Conservation (phyloP, 2,797 vertebrate species). For the Gambusia yucatana region DNA sequence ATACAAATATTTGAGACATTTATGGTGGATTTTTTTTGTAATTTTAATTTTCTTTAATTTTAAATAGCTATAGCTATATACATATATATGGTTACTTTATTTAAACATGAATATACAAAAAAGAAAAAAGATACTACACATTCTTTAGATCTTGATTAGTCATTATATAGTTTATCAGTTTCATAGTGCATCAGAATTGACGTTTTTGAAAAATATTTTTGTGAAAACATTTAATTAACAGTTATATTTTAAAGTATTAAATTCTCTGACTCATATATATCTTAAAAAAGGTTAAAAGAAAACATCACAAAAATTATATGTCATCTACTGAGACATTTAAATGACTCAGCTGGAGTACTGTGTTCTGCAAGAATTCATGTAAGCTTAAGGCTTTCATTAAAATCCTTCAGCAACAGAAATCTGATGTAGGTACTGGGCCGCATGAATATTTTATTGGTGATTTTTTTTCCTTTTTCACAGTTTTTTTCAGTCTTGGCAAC, state of each 20-base stretch:
- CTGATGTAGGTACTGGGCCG: conserved; percentile 28
- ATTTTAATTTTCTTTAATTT: neutral
- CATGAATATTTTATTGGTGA: conserved; percentile 33
- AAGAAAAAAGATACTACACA: neutral
- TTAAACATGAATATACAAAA: neutral
- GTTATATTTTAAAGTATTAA: neutral
- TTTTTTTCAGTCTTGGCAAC: conserved; percentile 35
- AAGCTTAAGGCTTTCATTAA: conserved; percentile 22
- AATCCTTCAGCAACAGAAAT: conserved; percentile 23
- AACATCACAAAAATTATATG: neutral
- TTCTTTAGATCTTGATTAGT: neutral
- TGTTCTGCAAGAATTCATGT: conserved; percentile 24
- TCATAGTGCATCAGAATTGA: neutral
- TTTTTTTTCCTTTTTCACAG: conserved; percentile 15
- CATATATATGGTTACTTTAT: neutral
- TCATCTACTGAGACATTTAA: conserved; percentile 5
- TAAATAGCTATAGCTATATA: neutral
- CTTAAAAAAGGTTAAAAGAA: neutral
- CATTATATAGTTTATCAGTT: neutral
- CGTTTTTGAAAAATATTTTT: neutral
- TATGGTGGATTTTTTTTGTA: neutral
- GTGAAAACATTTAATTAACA: neutral
- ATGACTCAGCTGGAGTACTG: neutral
- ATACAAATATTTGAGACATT: neutral
- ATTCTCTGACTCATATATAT: neutral